Base-by-base conservation (phyloP, 2,797 vertebrate species). In the Emydoidea blandingii region DNA sequence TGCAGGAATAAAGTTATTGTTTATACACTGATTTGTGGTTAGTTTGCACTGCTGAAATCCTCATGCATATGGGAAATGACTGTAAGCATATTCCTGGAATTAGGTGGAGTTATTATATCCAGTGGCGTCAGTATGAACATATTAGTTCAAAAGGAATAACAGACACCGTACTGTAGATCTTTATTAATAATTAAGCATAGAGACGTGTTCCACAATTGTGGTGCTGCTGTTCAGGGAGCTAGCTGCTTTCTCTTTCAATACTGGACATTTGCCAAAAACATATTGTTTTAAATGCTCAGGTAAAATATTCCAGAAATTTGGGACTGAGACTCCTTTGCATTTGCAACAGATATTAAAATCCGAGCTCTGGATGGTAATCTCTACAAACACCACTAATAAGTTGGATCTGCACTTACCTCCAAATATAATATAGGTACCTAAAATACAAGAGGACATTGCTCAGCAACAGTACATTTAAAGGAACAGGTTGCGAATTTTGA, bases 91-190 rank as follows among this genome's bases (percentile, higher is more conserved):
- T 87, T 54, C 25, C 3, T 81, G 54, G n/a, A 91, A 79, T 34
- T 82, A 62, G 21, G 57, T 11, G 72, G 62, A 50, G 29, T 89
- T 8, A 79, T 4, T 92, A 81, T 2, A 47, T 86, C 11, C 89
- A 85, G 84, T 93, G 86, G 37, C 59, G 74, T 62, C 34, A 81
- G 15, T n/a, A 7, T 84, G 6, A 93, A 87, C 12, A 57, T 44
- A 68, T 88, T 83, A 79, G 6, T 93, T 95, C 57, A 87, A 94
- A 93, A 93, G 8, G 21, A 95, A 84, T 87, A 94, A 41, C 2
- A 68, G n/a, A 57, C 59, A 65, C 11, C 74, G 10, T 29, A 79
- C 79, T 91, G 65, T 3, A 65, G 83, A 72, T 8, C 3, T 74
- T 83, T 44, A 15, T 88, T 29, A 94, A 89, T 94, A 94, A 87